A percentile compares a stretch with the other conserved stretches of the same genome.
phyloP scores from a whole-genome alignment of 2,797 vertebrate genomes.

The Lepilemur ruficaudatus region DNA sequence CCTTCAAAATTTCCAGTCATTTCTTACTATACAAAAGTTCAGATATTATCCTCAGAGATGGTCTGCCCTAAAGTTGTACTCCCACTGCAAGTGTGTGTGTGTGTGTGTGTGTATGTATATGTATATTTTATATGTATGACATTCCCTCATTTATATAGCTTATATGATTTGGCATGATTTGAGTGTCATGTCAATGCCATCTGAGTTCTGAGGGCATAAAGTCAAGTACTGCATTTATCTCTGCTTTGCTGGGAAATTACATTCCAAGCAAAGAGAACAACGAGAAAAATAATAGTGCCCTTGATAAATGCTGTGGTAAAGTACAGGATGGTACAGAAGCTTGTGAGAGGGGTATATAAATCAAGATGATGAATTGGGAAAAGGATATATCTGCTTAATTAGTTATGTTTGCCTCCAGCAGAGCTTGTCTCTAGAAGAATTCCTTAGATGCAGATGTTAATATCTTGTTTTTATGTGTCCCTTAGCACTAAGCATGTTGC shows the following conservation, averaged over 20 bases:
- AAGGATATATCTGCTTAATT: background rate
- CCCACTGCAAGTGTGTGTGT: background rate
- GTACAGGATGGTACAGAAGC: background rate
- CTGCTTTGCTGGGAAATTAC: background rate
- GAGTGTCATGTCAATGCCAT: background rate
- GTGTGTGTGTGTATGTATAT: accelerated
- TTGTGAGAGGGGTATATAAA: background rate
- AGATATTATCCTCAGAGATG: background rate
- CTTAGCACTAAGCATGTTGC: background rate
- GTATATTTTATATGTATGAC: too few species aligned
- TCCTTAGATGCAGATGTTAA: background rate
- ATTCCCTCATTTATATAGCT: background rate
- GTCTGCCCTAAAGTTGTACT: background rate
- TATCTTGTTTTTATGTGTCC: background rate
- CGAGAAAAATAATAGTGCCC: background rate
- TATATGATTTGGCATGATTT: background rate
- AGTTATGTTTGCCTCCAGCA: background rate
- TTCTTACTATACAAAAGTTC: background rate
- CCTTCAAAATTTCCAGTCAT: background rate
- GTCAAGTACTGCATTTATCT: background rate
- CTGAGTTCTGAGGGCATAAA: background rate
- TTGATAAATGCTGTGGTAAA: background rate
- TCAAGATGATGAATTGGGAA: background rate
- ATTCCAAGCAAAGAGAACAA: background rate
- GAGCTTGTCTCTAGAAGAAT: background rate